A percentile compares a stretch with the other conserved stretches of the same genome.
Conservation (phyloP, 2,113 vertebrate genomes). For the Chlorodrepanis virens region DNA sequence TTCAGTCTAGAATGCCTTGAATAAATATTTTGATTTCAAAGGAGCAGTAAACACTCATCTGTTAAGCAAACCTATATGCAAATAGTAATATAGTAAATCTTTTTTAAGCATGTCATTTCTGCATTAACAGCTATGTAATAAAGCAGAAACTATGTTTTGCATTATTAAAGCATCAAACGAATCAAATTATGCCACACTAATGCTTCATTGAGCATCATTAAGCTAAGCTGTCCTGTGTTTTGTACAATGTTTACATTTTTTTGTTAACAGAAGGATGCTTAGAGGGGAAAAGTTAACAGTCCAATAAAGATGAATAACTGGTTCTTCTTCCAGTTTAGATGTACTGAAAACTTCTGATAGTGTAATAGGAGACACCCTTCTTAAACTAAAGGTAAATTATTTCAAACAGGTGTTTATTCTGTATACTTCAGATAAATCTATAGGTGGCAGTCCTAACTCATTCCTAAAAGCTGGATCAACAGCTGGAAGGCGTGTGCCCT, state of each 20-base stretch:
- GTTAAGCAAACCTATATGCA: constrained; percentile 35
- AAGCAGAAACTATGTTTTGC: constrained; percentile 45
- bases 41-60: background rate
- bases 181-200: constrained; percentile 44
- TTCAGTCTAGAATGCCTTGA: background rate
- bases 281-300: background rate
- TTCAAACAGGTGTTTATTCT: background rate
- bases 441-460: background rate
- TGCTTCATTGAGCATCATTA: background rate
- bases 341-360: background rate
- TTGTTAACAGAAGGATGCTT: background rate
- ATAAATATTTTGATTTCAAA: constrained; percentile 19
- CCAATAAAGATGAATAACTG: background rate
- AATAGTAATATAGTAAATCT: constrained; percentile 53
- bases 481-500: background rate
- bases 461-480: background rate
- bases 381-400: background rate
- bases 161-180: constrained; percentile 49
- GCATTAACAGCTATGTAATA: constrained; percentile 46
- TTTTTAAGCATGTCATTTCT: constrained; percentile 44
- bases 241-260: background rate
- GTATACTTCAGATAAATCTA: background rate
- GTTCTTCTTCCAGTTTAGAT: background rate
- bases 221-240: constrained; percentile 12
- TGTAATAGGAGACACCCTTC: background rate